Percentiles rank a stretch among this genome's conserved stretches.
These are phyloP conservation scores for Ypsolopha scabrella DNA, from an alignment of 2,888 invertebrate genomes.

Conservation along the genomic window DNA sequence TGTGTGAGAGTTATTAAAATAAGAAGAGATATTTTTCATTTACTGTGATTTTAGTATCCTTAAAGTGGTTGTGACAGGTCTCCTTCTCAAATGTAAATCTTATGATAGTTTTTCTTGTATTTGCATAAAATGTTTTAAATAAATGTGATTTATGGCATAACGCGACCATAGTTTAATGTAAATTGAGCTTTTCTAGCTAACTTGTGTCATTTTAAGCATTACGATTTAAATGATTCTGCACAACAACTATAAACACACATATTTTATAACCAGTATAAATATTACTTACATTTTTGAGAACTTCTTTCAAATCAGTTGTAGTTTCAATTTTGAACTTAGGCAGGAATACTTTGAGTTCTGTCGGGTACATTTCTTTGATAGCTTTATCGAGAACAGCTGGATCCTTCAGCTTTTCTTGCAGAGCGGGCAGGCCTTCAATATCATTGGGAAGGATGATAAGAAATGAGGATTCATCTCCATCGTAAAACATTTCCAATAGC, in stretches of 20 bases:
- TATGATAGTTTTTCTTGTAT: no score
- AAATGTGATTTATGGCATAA: no score
- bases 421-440: conserved; percentile 70
- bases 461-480: conserved; percentile 75
- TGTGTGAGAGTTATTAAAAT: no score
- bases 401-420: conserved; percentile 72
- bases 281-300: conserved; percentile 70
- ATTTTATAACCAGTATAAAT: background rate
- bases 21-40: no score
- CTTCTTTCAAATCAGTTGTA: conserved; percentile 71
- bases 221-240: background rate
- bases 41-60: background rate
- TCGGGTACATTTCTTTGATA: conserved; percentile 31
- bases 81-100: no score
- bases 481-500: conserved; percentile 81
- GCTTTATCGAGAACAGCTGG: conserved; percentile 47
- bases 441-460: conserved; percentile 79
- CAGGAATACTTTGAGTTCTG: conserved; percentile 73
- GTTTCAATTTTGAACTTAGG: conserved; percentile 87
- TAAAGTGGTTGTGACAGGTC: no score
- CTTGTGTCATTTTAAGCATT: no score
- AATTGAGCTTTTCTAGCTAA: no score
- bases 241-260: no score
- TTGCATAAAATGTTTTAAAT: no score
- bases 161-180: no score